Evolutionary conservation across 2,888 invertebrate species (phyloP).

Genomic region (Hypercompe scribonia): DNA sequence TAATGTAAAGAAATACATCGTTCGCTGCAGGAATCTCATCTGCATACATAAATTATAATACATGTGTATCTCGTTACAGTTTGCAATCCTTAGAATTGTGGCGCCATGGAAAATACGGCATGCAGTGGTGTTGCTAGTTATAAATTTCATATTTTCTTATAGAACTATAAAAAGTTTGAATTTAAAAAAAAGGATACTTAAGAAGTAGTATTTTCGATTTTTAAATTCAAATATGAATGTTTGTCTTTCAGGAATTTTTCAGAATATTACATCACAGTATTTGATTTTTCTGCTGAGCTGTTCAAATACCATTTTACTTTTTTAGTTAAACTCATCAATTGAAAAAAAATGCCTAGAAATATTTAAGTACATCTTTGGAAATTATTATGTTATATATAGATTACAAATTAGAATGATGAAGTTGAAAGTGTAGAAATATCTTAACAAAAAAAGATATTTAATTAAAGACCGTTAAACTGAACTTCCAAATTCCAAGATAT

Average conservation of each 20-base stretch:
- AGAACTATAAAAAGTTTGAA: not conserved
- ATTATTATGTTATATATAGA: too few species aligned
- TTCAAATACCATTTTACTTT: not conserved
- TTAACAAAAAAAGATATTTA: not conserved
- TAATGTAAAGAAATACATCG: slow-evolving; percentile 69
- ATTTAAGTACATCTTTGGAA: not conserved
- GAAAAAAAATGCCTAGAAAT: not conserved
- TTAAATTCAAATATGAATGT: not conserved
- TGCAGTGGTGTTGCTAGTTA: slow-evolving; percentile 13
- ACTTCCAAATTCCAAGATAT: too few species aligned
- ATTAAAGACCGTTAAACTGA: too few species aligned
- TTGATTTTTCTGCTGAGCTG: not conserved
- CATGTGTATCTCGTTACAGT: slow-evolving; percentile 69
- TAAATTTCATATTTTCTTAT: not conserved
- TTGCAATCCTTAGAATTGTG: slow-evolving; percentile 54
- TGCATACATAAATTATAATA: slow-evolving; percentile 56
- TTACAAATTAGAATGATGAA: too few species aligned
- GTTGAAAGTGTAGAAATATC: not conserved
- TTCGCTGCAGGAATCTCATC: slow-evolving; percentile 64
- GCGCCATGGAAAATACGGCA: slow-evolving; percentile 55
- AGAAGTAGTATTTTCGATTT: not conserved
- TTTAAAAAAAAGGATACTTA: not conserved
- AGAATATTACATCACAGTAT: not conserved
- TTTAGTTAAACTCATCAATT: not conserved
- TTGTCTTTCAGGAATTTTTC: not conserved